Conservation (phyloP, 2,113 vertebrate genomes). For the Pangasianodon gigas region DNA sequence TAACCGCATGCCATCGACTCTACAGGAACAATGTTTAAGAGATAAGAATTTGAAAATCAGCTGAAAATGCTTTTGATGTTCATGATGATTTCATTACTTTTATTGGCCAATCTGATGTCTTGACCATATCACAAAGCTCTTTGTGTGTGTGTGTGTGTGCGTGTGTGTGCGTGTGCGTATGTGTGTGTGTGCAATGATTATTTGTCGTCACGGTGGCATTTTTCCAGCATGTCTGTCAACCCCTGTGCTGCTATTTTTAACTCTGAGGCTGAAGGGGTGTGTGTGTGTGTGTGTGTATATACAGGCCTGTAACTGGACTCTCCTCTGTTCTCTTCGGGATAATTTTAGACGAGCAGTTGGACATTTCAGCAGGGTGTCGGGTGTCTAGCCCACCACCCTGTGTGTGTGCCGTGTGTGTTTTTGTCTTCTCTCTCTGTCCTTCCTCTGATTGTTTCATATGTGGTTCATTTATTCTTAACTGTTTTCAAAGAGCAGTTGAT, state of each 20-base stretch:
- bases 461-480: conserved; percentile 10
- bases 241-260: conserved; percentile 71
- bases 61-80: background rate
- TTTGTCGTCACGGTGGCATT: conserved; percentile 47
- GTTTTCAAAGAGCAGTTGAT: conserved; percentile 19
- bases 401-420: conserved; percentile 20
- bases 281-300: conserved; percentile 45
- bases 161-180: conserved; percentile 30
- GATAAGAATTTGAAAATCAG: background rate
- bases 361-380: conserved; percentile 71
- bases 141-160: conserved; percentile 26
- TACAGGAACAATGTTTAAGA: background rate
- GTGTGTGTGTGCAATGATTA: conserved; percentile 33
- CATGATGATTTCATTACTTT: background rate
- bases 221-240: conserved; percentile 56
- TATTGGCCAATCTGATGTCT: conserved; percentile 7
- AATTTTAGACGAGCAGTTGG: conserved; percentile 70
- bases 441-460: conserved; percentile 26
- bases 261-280: conserved; percentile 30
- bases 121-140: background rate
- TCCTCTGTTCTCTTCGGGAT: conserved; percentile 68
- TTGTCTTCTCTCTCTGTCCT: conserved; percentile 34
- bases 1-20: background rate
- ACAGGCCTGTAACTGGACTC: conserved; percentile 68
- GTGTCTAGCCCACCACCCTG: conserved; percentile 57